phyloP scores from a whole-genome alignment of 2,797 vertebrate species.

The Spheniscus humboldti region DNA sequence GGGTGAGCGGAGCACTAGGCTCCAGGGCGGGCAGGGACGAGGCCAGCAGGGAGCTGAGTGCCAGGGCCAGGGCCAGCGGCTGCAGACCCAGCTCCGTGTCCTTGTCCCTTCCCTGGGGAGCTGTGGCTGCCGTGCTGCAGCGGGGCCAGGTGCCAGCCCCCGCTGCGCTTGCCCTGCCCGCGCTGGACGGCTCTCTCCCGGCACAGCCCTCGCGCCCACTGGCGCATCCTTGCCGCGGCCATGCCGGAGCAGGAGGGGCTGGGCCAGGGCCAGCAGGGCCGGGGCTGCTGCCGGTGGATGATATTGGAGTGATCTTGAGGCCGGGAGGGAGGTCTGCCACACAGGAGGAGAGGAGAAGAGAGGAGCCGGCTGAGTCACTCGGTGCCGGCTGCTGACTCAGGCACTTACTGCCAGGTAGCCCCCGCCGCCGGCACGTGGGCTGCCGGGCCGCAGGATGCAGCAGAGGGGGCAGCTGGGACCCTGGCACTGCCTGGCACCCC shows the following conservation, averaged over 20 bases:
- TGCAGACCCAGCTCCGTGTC: not conserved
- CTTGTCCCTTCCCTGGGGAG: not conserved
- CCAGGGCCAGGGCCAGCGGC: fast-evolving
- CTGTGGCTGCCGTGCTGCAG: not conserved
- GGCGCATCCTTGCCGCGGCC: not conserved
- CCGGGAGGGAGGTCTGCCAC: not conserved
- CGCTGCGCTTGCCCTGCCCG: fast-evolving
- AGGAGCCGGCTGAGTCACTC: conserved; percentile 27
- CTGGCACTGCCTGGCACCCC: not conserved
- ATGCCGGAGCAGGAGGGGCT: not conserved
- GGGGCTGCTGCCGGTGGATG: not conserved
- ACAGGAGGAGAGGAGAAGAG: not conserved
- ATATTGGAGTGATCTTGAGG: conserved; percentile 37
- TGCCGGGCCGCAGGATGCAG: not conserved
- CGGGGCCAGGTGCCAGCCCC: not conserved
- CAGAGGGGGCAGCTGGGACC: not conserved
- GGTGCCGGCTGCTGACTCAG: conserved; percentile 22
- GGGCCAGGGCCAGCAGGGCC: not conserved
- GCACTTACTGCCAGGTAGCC: conserved; percentile 21
- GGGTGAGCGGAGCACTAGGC: fast-evolving
- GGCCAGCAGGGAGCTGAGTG: not conserved
- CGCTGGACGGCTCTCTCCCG: fast-evolving
- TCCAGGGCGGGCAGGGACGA: not conserved
- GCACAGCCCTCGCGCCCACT: fast-evolving
- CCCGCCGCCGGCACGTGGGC: not conserved